Base-by-base conservation (phyloP, 2,113 vertebrate genomes). In the Labrus mixtus region DNA sequence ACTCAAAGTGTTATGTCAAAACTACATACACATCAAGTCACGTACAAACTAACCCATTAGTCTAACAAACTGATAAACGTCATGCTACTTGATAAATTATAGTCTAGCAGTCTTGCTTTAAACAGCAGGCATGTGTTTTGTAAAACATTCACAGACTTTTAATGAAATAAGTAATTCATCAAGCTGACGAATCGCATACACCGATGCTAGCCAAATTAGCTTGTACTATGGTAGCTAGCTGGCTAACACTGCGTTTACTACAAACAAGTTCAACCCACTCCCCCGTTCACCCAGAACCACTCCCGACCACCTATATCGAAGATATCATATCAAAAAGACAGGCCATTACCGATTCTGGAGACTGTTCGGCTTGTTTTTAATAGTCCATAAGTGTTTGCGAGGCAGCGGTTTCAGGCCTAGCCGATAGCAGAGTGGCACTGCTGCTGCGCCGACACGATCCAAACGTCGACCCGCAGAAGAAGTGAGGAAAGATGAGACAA, bases 361-460 rank as follows among this genome's bases (percentile, higher is more conserved):
- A 67, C 10, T 36, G 63, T 83, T 83, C 50, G 17, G 41, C 41
- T 66, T 82, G 76, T 78, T 89, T 90, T 69, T 70, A 50, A 82
- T 89, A 90, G 85, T 88, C 87, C 90, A 81, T 66, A 81, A 83
- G 81, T 84, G 73, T 76, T 41, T 67, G 67, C 37, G 76, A 76
- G 71, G 25, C 29, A 33, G 29, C 25, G 76, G 83, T 67, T 81
- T 89, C 74, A 33, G 87, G 90, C 91, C 89, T 89, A 81, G 84
- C 82, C 58, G 1, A 25, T 33, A 88, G 84, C 76, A 39, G 12
- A 67, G n/a, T 25, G 57, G 61, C 19, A 36, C 36, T 12, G 60
- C 76, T 16, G 67, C 54, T 36, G 71, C 63, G 58, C 68, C 6
- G 79, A 76, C 69, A 71, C 83, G 60, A 73, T 62, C 82, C 85